Percentiles rank a stretch among this genome's conserved stretches.
Evolutionary conservation across 2,888 invertebrate genomes (phyloP).

Genomic region (Apotomis capreana): DNA sequence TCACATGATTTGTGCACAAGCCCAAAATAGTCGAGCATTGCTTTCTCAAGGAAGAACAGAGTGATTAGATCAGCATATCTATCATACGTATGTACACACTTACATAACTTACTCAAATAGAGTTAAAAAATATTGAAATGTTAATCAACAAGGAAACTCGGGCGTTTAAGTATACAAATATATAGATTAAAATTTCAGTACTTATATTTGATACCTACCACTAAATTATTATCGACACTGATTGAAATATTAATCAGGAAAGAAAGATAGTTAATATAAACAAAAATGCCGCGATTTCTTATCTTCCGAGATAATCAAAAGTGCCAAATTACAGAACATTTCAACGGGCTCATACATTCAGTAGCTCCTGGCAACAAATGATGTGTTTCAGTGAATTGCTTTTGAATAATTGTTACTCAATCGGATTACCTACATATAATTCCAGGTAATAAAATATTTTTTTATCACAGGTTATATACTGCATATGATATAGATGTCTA

Average conservation of each 20-base stretch:
- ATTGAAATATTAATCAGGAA: constrained; percentile 36
- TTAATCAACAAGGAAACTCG: neutral
- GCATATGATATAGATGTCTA: too few relatives aligned
- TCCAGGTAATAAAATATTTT: constrained; percentile 4
- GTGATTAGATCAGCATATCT: too few relatives aligned
- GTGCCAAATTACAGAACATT: constrained; percentile 15
- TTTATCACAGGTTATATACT: too few relatives aligned
- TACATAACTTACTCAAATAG: too few relatives aligned
- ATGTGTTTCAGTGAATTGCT: constrained; percentile 15
- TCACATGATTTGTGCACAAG: too few relatives aligned
- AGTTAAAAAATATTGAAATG: too few relatives aligned
- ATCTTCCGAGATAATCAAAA: constrained; percentile 33
- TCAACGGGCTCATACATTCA: constrained; percentile 25
- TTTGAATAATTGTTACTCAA: constrained; percentile 4
- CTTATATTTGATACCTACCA: constrained; percentile 31
- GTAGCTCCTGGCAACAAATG: constrained; percentile 8
- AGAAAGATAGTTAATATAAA: constrained; percentile 32
- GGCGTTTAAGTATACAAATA: constrained; percentile 10
- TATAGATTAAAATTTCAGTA: constrained; percentile 8
- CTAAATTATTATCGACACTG: constrained; percentile 31
- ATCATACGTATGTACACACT: neutral
- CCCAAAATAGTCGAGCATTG: too few relatives aligned
- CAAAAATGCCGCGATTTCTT: constrained; percentile 36
- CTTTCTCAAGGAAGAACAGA: too few relatives aligned
- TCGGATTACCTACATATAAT: constrained; percentile 9